These are phyloP conservation scores for Channa maculata DNA, from an alignment of 2,113 vertebrate species.

Conservation along the genomic window DNA sequence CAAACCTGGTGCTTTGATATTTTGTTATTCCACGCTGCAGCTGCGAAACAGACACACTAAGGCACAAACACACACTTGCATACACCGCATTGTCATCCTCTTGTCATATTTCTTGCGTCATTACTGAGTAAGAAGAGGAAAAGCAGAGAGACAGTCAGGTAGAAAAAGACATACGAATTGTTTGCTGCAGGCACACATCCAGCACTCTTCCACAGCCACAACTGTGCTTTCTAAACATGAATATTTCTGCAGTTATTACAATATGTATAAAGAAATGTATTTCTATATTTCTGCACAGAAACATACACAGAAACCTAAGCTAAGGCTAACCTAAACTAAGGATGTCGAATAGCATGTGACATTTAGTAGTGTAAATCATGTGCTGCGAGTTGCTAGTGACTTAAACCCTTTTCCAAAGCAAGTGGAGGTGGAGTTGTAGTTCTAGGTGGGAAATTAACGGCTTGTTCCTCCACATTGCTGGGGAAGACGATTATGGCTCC, in stretches of 20 bases:
- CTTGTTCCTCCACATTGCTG: constrained; percentile 58
- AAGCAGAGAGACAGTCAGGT: constrained; percentile 5
- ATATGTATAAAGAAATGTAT: not conserved
- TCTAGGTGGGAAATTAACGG: constrained; percentile 68
- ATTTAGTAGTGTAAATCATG: constrained; percentile 56
- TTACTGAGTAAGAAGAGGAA: constrained; percentile 31
- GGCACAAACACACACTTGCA: constrained; percentile 31
- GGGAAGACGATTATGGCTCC: constrained; percentile 72
- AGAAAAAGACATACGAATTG: constrained; percentile 13
- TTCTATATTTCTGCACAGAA: not conserved
- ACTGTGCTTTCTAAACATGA: constrained; percentile 34
- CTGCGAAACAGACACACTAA: constrained; percentile 40
- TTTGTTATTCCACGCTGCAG: constrained; percentile 58
- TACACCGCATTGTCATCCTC: constrained; percentile 18
- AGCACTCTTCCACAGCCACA: constrained; percentile 13
- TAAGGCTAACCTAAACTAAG: not conserved
- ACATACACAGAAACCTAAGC: not conserved
- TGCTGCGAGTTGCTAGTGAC: constrained; percentile 28
- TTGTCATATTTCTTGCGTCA: constrained; percentile 48
- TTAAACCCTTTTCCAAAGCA: constrained; percentile 41
- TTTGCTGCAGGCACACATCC: constrained; percentile 28
- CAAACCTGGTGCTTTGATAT: constrained; percentile 66
- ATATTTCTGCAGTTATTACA: constrained; percentile 14
- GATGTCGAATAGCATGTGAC: constrained; percentile 40
- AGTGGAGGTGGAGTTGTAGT: constrained; percentile 42